Evolutionary conservation across 2,797 vertebrate genomes (phyloP).

Genomic region (Remorina albescens): DNA sequence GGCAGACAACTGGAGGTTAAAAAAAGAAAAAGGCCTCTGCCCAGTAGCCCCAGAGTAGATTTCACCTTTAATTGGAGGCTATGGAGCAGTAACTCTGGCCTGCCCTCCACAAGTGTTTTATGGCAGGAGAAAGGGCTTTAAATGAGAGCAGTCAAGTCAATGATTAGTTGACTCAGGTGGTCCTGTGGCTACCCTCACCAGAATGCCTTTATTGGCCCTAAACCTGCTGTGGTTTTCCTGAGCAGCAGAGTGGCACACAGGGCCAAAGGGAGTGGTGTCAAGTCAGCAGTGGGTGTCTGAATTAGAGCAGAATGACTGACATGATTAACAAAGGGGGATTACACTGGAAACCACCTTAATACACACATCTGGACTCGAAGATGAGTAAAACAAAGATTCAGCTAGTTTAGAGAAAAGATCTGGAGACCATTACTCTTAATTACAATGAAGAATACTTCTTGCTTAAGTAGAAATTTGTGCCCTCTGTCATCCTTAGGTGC

Average conservation of each 20-base stretch:
- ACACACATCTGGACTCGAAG: conserved; percentile 9
- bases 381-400: background rate
- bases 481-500: conserved; percentile 15
- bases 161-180: conserved; percentile 83
- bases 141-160: conserved; percentile 55
- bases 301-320: background rate
- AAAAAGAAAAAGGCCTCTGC: conserved; percentile 2
- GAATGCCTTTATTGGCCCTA: conserved; percentile 67
- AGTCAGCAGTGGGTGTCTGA: conserved; percentile 65
- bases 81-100: conserved; percentile 26
- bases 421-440: background rate
- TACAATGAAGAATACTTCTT: background rate
- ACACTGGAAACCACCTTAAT: conserved; percentile 23
- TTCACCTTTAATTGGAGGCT: conserved; percentile 49
- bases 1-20: conserved; percentile 8
- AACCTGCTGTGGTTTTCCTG: conserved; percentile 58
- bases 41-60: conserved; percentile 22
- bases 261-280: conserved; percentile 37
- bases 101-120: conserved; percentile 61
- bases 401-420: background rate
- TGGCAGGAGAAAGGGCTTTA: conserved; percentile 64
- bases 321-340: conserved; percentile 40
- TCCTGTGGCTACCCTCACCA: conserved; percentile 50
- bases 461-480: background rate
- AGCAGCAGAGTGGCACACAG: conserved; percentile 31